Conservation (phyloP, 2,113 vertebrate genomes). For the Odobenus rosmarus region DNA sequence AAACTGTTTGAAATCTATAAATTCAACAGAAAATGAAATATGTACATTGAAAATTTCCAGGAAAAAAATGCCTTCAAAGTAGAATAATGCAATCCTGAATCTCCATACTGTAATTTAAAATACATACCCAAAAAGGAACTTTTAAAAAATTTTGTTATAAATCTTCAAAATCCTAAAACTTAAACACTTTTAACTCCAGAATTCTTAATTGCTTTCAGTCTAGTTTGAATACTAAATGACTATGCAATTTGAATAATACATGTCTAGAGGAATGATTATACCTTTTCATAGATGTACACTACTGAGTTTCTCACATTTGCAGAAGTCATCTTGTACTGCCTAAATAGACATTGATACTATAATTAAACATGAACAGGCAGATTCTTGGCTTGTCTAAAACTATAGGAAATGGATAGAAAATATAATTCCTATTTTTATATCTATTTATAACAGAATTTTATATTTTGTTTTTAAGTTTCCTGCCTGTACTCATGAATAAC, state of each 20-base stretch:
- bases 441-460: conserved; percentile 4
- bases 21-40: not conserved
- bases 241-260: conserved; percentile 26
- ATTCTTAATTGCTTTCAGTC: conserved; percentile 44
- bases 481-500: conserved; percentile 15
- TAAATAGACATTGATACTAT: conserved; percentile 3
- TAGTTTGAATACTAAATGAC: conserved; percentile 31
- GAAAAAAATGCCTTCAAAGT: not conserved
- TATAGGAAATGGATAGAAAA: conserved; percentile 39
- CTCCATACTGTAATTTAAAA: not conserved
- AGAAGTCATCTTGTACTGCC: not conserved
- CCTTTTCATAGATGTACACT: not conserved
- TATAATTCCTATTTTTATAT: conserved; percentile 8
- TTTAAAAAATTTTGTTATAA: not conserved
- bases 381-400: conserved; percentile 33
- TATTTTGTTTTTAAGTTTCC: conserved; percentile 26
- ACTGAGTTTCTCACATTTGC: conserved; percentile 11
- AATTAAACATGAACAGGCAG: conserved; percentile 27
- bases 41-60: not conserved
- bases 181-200: conserved; percentile 28
- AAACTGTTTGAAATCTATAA: conserved; percentile 43
- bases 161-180: not conserved
- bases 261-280: conserved; percentile 35
- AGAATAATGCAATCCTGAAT: conserved; percentile 29
- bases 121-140: not conserved